These are phyloP conservation scores for Crossaster papposus DNA, from an alignment of 53 echinoderm and acorn worm genomes.

Conservation along the genomic window DNA sequence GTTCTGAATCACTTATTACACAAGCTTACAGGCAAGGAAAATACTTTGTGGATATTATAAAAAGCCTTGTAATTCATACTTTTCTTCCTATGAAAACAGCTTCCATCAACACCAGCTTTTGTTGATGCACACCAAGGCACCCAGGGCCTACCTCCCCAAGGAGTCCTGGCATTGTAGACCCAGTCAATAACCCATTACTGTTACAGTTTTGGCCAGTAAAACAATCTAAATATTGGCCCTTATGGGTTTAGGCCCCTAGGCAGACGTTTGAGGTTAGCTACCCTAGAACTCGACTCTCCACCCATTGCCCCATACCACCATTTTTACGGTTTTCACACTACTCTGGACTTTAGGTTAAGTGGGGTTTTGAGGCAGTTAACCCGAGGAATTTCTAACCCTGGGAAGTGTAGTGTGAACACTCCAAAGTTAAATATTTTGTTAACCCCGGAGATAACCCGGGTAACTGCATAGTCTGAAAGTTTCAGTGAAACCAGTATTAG, in stretches of 20 bases:
- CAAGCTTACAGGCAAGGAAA: constrained; percentile 14
- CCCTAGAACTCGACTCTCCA: background rate
- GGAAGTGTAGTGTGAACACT: too few species aligned
- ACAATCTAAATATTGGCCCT: constrained; percentile 55
- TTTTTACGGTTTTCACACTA: too few species aligned
- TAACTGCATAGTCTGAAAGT: too few species aligned
- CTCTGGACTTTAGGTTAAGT: too few species aligned
- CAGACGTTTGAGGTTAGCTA: background rate
- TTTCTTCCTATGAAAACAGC: constrained; percentile 4
- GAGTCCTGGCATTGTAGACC: constrained; percentile 24
- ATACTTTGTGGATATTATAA: background rate
- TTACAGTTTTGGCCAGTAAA: constrained; percentile 32
- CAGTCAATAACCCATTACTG: constrained; percentile 43
- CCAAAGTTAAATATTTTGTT: too few species aligned
- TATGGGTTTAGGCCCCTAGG: background rate
- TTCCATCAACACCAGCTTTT: constrained; percentile 12
- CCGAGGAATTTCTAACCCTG: too few species aligned
- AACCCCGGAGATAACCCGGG: too few species aligned
- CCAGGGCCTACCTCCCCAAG: constrained; percentile 23
- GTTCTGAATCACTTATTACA: constrained; percentile 36
- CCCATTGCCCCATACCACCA: background rate
- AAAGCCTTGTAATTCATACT: background rate
- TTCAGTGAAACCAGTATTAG: too few species aligned
- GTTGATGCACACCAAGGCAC: background rate
- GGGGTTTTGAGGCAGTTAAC: too few species aligned